Percentiles rank a stretch among this genome's conserved stretches.
These are phyloP conservation scores for Ophiothrix spiculata DNA, from an alignment of 35 echinoderm and acorn worm genomes.

Conservation along the genomic window DNA sequence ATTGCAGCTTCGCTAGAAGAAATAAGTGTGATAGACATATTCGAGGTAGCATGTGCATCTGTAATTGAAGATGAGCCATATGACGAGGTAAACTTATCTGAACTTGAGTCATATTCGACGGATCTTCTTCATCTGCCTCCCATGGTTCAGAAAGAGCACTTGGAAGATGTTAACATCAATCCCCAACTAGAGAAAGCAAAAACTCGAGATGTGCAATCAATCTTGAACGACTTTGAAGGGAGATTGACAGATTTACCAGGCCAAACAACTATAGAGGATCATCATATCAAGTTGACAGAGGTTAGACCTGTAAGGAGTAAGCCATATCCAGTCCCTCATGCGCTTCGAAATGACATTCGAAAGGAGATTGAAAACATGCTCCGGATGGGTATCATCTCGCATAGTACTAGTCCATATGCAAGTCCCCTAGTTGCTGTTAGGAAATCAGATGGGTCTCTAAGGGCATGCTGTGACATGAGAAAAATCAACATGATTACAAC, in stretches of 20 bases:
- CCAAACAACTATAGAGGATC: too few species aligned
- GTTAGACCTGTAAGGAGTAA: not conserved
- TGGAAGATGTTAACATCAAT: not conserved
- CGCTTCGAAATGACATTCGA: too few species aligned
- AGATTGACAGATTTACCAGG: too few species aligned
- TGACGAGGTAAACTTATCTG: not conserved
- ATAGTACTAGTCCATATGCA: too few species aligned
- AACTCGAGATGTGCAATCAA: conserved; percentile 2
- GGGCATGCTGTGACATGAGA: too few species aligned
- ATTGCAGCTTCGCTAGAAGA: not conserved
- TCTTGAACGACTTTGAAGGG: not conserved
- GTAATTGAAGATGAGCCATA: conserved; percentile 1
- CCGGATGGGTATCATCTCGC: conserved; percentile 28
- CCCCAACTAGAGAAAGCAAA: not conserved
- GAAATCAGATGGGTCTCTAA: conserved; percentile 57
- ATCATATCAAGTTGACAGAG: not conserved
- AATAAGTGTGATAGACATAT: not conserved
- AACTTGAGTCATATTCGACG: too few species aligned
- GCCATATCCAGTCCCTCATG: too few species aligned
- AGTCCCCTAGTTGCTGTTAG: conserved; percentile 49
- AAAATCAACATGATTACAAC: conserved; percentile 49
- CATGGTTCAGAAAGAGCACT: not conserved
- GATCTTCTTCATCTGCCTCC: conserved; percentile 14
- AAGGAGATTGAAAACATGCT: too few species aligned
- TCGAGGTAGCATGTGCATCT: not conserved